These are phyloP conservation scores for Cydia pomonella DNA, from an alignment of 1,140 invertebrate genomes.

Conservation along the genomic window DNA sequence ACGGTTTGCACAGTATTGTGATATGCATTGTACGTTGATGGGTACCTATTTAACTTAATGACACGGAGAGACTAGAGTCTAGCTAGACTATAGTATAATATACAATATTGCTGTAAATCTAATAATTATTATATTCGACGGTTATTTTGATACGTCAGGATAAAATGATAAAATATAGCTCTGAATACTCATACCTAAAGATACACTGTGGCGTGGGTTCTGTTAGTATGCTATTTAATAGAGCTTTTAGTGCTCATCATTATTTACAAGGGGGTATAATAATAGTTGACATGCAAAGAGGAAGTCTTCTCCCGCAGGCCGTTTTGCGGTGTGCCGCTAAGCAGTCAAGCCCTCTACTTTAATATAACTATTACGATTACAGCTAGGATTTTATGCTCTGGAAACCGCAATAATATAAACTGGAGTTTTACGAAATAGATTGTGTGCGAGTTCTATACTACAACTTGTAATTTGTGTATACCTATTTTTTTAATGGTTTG, in stretches of 20 bases:
- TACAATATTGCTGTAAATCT: background rate
- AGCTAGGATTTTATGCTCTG: constrained; percentile 44
- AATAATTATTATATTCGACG: background rate
- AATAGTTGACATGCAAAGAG: constrained; percentile 46
- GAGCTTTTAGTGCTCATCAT: constrained; percentile 15
- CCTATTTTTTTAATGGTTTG: background rate
- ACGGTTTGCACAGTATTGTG: constrained; percentile 3
- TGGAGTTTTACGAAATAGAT: constrained; percentile 9
- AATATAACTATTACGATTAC: constrained; percentile 46
- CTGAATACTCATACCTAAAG: background rate
- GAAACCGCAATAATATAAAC: constrained; percentile 46
- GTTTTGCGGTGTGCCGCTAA: constrained; percentile 60
- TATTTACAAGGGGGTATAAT: constrained; percentile 32
- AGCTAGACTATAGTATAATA: background rate
- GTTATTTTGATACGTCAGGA: background rate
- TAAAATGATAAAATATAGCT: background rate
- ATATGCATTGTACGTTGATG: constrained; percentile 22
- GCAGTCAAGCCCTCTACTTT: constrained; percentile 42
- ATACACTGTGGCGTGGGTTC: background rate
- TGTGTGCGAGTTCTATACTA: background rate
- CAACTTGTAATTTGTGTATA: background rate
- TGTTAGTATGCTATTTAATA: background rate
- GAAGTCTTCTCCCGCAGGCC: constrained; percentile 47
- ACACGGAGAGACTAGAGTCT: background rate
- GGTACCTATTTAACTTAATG: constrained; percentile 15